Evolutionary conservation across 1,140 invertebrate species (phyloP).

Genomic region (Cyclina sinensis): DNA sequence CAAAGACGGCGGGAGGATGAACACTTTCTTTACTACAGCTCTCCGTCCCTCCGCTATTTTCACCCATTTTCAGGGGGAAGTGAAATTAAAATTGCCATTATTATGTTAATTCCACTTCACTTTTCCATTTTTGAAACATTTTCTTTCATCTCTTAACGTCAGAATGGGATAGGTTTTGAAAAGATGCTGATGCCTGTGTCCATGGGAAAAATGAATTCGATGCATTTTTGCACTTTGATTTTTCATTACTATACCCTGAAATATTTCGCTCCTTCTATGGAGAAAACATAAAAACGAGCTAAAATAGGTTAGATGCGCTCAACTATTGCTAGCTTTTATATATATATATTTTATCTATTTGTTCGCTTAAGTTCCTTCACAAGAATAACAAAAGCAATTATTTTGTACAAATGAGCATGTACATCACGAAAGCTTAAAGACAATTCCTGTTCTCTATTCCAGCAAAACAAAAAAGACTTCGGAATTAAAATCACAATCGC

Average conservation of each 20-base stretch:
- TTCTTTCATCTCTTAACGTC: slow-evolving; percentile 32
- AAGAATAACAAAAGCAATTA: too few species aligned
- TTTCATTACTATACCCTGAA: neutral
- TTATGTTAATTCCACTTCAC: slow-evolving; percentile 67
- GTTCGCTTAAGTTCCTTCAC: too few species aligned
- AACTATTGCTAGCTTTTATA: too few species aligned
- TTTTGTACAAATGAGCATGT: too few species aligned
- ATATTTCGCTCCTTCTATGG: too few species aligned
- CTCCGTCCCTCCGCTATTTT: slow-evolving; percentile 5
- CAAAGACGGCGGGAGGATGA: neutral
- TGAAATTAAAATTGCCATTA: slow-evolving; percentile 62
- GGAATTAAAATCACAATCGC: too few species aligned
- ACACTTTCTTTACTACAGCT: neutral
- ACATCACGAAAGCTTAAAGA: too few species aligned
- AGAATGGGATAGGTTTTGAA: neutral
- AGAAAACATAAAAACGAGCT: too few species aligned
- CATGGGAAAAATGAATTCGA: slow-evolving; percentile 42
- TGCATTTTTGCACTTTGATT: slow-evolving; percentile 27
- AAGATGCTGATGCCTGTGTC: neutral
- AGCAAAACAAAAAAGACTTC: too few species aligned
- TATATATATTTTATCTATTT: too few species aligned
- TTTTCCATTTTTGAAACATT: slow-evolving; percentile 35
- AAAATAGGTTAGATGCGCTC: too few species aligned
- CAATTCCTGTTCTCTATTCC: too few species aligned
- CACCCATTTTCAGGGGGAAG: slow-evolving; percentile 59